Evolutionary conservation across 2,888 invertebrate genomes (phyloP).

Genomic region (Rhamphomyia laevipes): DNA sequence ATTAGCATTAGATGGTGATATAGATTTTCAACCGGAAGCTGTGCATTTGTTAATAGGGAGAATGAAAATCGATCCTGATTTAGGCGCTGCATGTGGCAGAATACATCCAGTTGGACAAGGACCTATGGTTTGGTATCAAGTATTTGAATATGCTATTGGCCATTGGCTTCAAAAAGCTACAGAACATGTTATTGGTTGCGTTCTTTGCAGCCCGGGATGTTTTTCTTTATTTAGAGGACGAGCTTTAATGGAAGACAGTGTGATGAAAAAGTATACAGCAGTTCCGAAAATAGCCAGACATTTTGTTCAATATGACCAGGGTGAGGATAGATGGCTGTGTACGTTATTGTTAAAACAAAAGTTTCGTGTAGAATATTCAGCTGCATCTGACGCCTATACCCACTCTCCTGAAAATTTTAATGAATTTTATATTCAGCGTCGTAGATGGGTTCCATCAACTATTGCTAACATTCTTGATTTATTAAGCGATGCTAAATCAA

Average conservation of each 20-base stretch:
- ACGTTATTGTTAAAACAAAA: slow-evolving; percentile 84
- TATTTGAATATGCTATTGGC: slow-evolving; percentile 83
- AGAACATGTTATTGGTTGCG: slow-evolving; percentile 81
- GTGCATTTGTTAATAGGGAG: slow-evolving; percentile 68
- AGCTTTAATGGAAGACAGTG: slow-evolving; percentile 81
- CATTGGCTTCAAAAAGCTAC: slow-evolving; percentile 91
- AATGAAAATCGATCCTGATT: slow-evolving; percentile 70
- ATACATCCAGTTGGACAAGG: slow-evolving; percentile 79
- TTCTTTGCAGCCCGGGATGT: slow-evolving; percentile 84
- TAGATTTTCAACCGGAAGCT: slow-evolving; percentile 73
- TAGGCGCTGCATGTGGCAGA: slow-evolving; percentile 81
- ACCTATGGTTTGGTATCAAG: slow-evolving; percentile 77
- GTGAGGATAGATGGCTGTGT: slow-evolving; percentile 95
- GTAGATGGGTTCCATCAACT: slow-evolving; percentile 94
- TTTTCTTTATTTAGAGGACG: slow-evolving; percentile 82
- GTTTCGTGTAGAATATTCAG: slow-evolving; percentile 86
- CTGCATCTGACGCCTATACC: slow-evolving; percentile 89
- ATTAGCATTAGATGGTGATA: slow-evolving; percentile 77
- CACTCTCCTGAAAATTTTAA: slow-evolving; percentile 86
- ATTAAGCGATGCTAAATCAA: slow-evolving; percentile 61
- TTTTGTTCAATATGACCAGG: slow-evolving; percentile 87
- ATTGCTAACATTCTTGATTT: slow-evolving; percentile 91
- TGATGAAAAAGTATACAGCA: slow-evolving; percentile 79
- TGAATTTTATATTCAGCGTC: slow-evolving; percentile 88
- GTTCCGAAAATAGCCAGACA: slow-evolving; percentile 66